Evolutionary conservation across 2,888 invertebrate species (phyloP), one percentile per base, ranked within the genome.

Genomic region (Mythimna impura): DNA sequence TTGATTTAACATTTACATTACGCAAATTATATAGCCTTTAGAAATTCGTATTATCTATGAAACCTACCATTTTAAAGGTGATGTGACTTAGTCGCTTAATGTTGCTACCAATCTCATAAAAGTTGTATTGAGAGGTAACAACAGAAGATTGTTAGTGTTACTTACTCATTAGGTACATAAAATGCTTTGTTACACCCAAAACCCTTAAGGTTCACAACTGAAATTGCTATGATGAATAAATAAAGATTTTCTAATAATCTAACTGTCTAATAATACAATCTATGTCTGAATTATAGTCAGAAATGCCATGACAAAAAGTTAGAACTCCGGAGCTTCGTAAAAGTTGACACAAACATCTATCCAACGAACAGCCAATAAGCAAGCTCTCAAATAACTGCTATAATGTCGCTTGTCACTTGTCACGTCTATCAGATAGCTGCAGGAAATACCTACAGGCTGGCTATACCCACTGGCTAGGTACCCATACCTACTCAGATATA

Each of bases 401-500:
- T 34, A 55, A 40, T 55, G 78, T 66, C 64, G 36, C 43, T 71
- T 69, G 67, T 83, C 57, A 71, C 58, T 66, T 69, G 81, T 73
- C 65, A 81, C 63, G 82, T 73, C 66, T 36, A 84, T 84, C 84
- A 63, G 81, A 82, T 81, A 76, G 55, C 25, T 72, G 30, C 70
- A 76, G 64, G 81, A 68, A 81, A 61, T 64, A 84, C 55, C 75
- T 65, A 74, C 9, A 30, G 50, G 47, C 47, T 47, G 47, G 47
- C 47, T 47, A 47, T 66, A 58, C 17, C 12, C 60, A 65, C 40
- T 14, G 36, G 62, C 52, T 50, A 79, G 40, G 4, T 62, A 36
- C n/a, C 55, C 43, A 54, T 64, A 73, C 25, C n/a, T 43, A 22
- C 54, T 62, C 34, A 40, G 34, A 34, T 54, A 65, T 34, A 60